Percentiles rank a stretch among this genome's conserved stretches.
Evolutionary conservation across 92 coral and sea anemone genomes (phyloP).

Genomic region (Umimayanthus chanpuru): DNA sequence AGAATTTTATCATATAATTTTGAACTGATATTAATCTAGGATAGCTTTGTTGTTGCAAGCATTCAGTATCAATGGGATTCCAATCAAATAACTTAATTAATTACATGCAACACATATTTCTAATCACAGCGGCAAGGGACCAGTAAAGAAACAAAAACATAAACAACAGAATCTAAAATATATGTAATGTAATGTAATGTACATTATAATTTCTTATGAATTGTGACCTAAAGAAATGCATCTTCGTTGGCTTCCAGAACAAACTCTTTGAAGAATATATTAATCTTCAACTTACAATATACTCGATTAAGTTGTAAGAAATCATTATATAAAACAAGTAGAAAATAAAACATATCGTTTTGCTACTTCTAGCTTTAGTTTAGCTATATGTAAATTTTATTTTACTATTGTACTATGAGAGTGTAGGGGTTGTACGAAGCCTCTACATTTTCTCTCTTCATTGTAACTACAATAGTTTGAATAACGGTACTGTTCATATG

Average conservation of each 20-base stretch:
- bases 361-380: not conserved
- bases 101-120: not conserved
- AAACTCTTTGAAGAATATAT: too few species aligned
- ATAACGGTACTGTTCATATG: too few species aligned
- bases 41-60: not conserved
- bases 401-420: not conserved
- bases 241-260: not conserved
- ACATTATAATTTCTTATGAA: too few species aligned
- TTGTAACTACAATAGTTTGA: too few species aligned
- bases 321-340: not conserved
- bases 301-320: not conserved
- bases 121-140: not conserved
- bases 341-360: not conserved
- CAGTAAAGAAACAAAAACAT: not conserved
- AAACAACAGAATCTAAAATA: not conserved
- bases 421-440: too few species aligned
- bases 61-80: not conserved
- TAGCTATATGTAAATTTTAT: not conserved
- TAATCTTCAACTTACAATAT: not conserved
- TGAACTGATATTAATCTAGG: not conserved
- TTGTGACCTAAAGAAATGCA: not conserved
- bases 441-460: too few species aligned
- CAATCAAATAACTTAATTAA: not conserved
- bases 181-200: not conserved
- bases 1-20: not conserved